These are phyloP conservation scores for mouse (Mus musculus) DNA, from an alignment of 2,113 vertebrate genomes.

Conservation along the genomic window DNA sequence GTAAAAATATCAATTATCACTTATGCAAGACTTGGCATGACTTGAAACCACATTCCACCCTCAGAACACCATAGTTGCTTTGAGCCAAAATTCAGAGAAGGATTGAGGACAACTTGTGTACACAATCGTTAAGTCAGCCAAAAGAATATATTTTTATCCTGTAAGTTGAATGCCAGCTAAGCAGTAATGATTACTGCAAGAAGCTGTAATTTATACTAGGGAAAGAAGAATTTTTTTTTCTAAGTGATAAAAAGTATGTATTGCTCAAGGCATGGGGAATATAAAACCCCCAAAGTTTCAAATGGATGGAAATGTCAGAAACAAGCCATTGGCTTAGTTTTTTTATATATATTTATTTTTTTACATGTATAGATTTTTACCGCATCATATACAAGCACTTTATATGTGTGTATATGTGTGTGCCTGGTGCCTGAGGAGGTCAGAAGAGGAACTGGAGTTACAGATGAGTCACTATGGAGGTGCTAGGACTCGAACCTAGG, in stretches of 20 bases:
- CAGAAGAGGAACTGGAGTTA: neutral
- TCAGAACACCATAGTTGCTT: conserved; percentile 60
- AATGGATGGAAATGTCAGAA: neutral
- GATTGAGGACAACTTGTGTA: conserved; percentile 79
- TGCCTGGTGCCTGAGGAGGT: neutral
- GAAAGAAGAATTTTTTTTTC: conserved; percentile 49
- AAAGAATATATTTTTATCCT: conserved; percentile 71
- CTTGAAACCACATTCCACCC: conserved; percentile 65
- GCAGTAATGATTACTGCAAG: conserved; percentile 66
- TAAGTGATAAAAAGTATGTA: conserved; percentile 42
- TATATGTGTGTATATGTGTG: neutral
- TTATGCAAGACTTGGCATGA: conserved; percentile 70
- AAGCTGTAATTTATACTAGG: conserved; percentile 66
- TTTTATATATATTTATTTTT: neutral
- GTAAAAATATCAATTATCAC: conserved; percentile 77
- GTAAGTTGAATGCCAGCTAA: conserved; percentile 60
- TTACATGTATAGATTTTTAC: neutral
- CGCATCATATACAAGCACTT: neutral
- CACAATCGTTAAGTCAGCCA: conserved; percentile 72
- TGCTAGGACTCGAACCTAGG: neutral
- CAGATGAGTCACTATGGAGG: neutral
- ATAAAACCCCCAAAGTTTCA: neutral
- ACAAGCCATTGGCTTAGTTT: neutral
- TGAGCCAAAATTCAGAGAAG: conserved; percentile 48
- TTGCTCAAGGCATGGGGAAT: conserved; percentile 38